Base-by-base conservation (phyloP, 2,113 vertebrate genomes). In the Leucopsar rothschildi region DNA sequence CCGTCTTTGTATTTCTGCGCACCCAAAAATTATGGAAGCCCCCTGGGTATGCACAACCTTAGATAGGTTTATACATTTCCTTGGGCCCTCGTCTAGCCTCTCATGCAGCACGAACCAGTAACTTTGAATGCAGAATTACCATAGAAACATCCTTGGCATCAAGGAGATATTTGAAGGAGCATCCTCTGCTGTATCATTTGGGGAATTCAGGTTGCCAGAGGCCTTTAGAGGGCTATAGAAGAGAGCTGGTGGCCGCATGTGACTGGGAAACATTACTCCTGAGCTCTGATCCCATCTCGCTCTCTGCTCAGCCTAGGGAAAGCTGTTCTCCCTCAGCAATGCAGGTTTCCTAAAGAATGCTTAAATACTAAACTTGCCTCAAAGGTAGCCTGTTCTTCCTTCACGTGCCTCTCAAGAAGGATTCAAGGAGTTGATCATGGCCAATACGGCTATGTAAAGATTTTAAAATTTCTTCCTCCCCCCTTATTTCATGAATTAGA, bases 141-240 rank as follows among this genome's bases (percentile, higher is more conserved):
- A 70, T 83, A 96, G 90, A 96, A 96, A 93, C 88, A 88, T 90
- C 69, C 82, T 93, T 97, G 90, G 82, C 64, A 71, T 88, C 72
- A 81, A 90, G 88, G 75, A 94, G 90, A n/a, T 68, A 64, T 84
- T 93, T 89, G 91, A 94, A 78, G 82, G 77, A 90, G 52, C 56
- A 88, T 69, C 65, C 61, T 92, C 64, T 77, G 3, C 47, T 73
- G 77, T 50, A 40, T 95, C 44, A 7, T 81, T 45, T 80, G 28
- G 86, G 79, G 60, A 69, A 80, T 92, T 90, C 3, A 6, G 63
- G 64, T 80, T 94, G 76, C 68, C 68, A 63, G 90, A 49, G 79
- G 82, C 85, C n/a, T 78, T 88, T 37, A 88, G n/a, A 27, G 60
- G 79, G 64, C 44, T 73, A 76, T 39, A 81, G 68, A 59, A 78